Percentiles rank a stretch among this genome's conserved stretches.
These are phyloP conservation scores for Coenobita brevimanus DNA, from an alignment of 1,140 invertebrate genomes.

Conservation along the genomic window DNA sequence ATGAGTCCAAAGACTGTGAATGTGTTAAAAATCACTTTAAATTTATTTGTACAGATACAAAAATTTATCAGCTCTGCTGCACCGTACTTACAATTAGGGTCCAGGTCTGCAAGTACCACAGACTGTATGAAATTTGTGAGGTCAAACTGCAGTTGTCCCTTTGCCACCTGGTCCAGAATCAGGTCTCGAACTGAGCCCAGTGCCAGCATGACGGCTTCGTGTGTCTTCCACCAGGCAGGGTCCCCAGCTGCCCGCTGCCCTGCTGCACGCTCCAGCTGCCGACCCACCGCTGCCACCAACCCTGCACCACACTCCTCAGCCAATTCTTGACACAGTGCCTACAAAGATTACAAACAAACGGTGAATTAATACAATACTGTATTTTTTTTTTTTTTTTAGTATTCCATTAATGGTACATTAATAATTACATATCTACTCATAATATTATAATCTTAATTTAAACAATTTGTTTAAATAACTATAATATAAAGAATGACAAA, in stretches of 20 bases:
- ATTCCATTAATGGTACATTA: no score
- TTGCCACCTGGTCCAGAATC: conserved; percentile 77
- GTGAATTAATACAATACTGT: no score
- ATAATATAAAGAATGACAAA: no score
- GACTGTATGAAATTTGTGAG: conserved; percentile 79
- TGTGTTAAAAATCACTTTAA: neutral
- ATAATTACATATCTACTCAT: no score
- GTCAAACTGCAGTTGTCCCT: conserved; percentile 79
- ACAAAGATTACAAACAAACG: no score
- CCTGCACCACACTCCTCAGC: conserved; percentile 78
- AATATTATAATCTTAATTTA: no score
- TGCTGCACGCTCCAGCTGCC: conserved; percentile 79
- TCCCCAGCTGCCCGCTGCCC: conserved; percentile 74
- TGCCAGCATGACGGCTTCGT: conserved; percentile 83
- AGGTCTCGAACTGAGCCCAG: conserved; percentile 73
- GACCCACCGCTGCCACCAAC: conserved; percentile 79
- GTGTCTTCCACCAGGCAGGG: conserved; percentile 83
- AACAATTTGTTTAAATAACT: no score
- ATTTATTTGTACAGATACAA: neutral
- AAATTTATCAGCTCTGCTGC: no score
- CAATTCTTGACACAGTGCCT: conserved; percentile 80
- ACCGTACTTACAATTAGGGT: conserved; percentile 73
- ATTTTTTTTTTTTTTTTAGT: no score
- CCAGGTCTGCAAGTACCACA: conserved; percentile 75
- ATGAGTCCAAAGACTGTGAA: neutral